Percentiles rank a stretch among this genome's conserved stretches.
phyloP scores from a whole-genome alignment of 2,888 invertebrate genomes.

The Eilema griseolum region DNA sequence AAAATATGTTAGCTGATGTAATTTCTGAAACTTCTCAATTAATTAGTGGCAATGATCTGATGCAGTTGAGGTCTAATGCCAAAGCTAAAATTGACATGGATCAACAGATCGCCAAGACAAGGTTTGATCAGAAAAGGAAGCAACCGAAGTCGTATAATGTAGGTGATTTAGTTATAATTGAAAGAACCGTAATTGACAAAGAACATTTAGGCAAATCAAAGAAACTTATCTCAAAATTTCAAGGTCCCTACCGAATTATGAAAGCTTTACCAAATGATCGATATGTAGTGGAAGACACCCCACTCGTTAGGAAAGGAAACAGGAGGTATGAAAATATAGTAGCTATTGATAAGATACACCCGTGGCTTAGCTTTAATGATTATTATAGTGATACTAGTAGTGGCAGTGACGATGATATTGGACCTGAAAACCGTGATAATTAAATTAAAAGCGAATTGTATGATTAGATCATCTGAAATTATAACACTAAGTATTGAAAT shows the following conservation, averaged over 20 bases:
- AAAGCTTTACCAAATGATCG: conserved; percentile 1
- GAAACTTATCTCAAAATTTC: conserved; percentile 2
- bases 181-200: background rate
- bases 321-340: background rate
- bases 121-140: background rate
- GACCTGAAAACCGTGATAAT: too few species aligned
- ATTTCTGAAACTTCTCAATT: too few species aligned
- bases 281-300: background rate
- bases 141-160: background rate
- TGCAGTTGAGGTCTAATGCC: background rate
- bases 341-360: background rate
- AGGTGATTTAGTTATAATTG: conserved; percentile 9
- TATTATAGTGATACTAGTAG: background rate
- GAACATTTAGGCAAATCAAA: background rate
- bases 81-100: background rate
- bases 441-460: too few species aligned
- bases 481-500: too few species aligned
- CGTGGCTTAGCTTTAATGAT: background rate
- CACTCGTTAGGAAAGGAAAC: background rate
- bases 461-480: too few species aligned
- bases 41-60: background rate
- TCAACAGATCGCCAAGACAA: background rate
- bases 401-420: background rate
- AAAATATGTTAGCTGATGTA: background rate
- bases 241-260: conserved; percentile 8